Conservation (phyloP, 2,888 invertebrate genomes). For the Cryptosula pallasiana region DNA sequence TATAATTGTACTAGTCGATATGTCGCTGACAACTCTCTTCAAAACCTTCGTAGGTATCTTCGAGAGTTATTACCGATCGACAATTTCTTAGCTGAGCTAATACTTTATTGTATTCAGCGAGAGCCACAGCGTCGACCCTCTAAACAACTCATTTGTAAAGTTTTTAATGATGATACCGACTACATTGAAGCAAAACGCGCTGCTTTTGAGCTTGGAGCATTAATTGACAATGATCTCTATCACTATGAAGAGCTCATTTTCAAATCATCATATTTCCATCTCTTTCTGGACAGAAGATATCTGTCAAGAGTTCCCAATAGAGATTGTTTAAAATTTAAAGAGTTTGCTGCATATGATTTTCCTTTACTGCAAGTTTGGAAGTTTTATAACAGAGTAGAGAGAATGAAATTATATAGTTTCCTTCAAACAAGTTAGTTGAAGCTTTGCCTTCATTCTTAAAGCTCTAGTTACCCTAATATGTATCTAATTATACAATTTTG, state of each 20-base stretch:
- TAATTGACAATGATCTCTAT: neutral
- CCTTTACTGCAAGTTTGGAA: too few species aligned
- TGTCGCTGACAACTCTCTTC: neutral
- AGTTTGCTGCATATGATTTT: too few species aligned
- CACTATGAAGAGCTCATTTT: neutral
- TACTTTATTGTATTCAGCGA: neutral
- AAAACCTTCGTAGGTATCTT: neutral
- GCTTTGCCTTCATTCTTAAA: too few species aligned
- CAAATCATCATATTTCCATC: neutral
- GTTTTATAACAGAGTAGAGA: too few species aligned
- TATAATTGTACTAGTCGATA: neutral
- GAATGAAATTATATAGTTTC: too few species aligned
- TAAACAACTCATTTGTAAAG: neutral
- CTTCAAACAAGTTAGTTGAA: too few species aligned
- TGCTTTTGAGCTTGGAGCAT: neutral
- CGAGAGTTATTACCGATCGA: neutral
- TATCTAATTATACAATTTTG: too few species aligned
- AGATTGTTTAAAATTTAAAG: too few species aligned
- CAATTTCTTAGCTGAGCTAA: neutral
- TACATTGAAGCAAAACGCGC: neutral
- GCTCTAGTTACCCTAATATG: too few species aligned
- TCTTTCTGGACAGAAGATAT: too few species aligned
- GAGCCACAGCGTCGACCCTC: neutral
- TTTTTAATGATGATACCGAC: neutral
- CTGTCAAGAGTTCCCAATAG: too few species aligned